Base-by-base conservation (phyloP, 2,888 invertebrate genomes). In the Toxonevra muliebris region DNA sequence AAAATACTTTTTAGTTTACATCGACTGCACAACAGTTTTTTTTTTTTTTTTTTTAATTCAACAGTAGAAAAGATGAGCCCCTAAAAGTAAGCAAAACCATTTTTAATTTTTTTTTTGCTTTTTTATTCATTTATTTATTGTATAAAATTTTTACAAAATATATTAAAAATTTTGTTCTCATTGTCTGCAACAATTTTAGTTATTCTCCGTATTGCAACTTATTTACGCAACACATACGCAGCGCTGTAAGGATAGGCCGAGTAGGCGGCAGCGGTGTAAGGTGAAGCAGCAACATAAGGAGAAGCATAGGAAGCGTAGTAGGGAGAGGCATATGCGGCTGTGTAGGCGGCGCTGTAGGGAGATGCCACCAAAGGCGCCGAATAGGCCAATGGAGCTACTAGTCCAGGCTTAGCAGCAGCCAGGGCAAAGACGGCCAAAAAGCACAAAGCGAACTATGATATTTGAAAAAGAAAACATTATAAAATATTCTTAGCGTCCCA, bases 341-440 rank as follows among this genome's bases (percentile, higher is more conserved):
- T 70, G 9, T 83, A 82, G n/a, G 78, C 76, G 45, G 79, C 77
- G 15, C 75, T 70, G 71, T 80, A 79, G 19, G 80, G 79, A 1
- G 79, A 74, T 55, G 69, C 66, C 5, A 79, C 78, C 65, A 76
- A 65, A 52, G 75, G 74, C 7, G 76, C 70, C n/a, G 74, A 72
- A 61, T 75, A 75, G 9, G 75, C 89, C 43, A 89, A 79, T 1
- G 88, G 88, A 20, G 88, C 87, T 13, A 88, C 86, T 1, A 89
- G 74, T 58, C 77, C 84, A 52, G 86, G 84, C 68, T 83, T 84
- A 74, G 86, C 85, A 66, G 83, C 81, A 66, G 84, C 85, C 70
- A 83, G 81, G 74, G 84, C 82, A 62, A 85, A 76, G 65, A 83
- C 68, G 69, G 83, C 82, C 73, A 83, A 79, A 43, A 88, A 86